Percentiles rank a stretch among this genome's conserved stretches.
Evolutionary conservation across 1,140 invertebrate genomes (phyloP).

Genomic region (Euwallacea fornicatus): DNA sequence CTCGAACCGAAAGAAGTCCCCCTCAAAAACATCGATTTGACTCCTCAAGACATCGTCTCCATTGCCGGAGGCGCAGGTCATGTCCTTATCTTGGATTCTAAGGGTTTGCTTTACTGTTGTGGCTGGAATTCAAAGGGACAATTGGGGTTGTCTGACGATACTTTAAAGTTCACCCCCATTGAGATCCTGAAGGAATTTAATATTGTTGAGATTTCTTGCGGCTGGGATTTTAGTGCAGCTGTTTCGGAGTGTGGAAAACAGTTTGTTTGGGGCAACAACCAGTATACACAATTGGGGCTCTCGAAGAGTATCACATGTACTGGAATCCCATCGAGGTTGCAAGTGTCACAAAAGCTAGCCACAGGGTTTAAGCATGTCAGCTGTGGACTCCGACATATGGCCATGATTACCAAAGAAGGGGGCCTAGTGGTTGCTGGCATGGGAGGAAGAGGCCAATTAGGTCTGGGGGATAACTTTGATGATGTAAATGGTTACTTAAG

Average conservation of each 20-base stretch:
- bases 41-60: conserved; percentile 57
- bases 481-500: conserved; percentile 55
- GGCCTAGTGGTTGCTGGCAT: conserved; percentile 64
- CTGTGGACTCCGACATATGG: conserved; percentile 70
- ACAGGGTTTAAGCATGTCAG: conserved; percentile 53
- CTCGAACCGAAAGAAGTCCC: conserved; percentile 60
- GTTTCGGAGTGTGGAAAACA: conserved; percentile 65
- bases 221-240: conserved; percentile 72
- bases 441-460: conserved; percentile 67
- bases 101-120: conserved; percentile 75
- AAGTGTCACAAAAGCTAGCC: conserved; percentile 51
- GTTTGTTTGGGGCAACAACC: conserved; percentile 77
- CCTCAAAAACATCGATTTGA: conserved; percentile 53
- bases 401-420: conserved; percentile 65
- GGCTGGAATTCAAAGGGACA: conserved; percentile 87
- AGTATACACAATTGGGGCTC: conserved; percentile 71
- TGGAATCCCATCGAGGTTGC: conserved; percentile 53
- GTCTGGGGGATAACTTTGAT: conserved; percentile 58
- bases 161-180: conserved; percentile 58
- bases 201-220: conserved; percentile 65
- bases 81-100: conserved; percentile 66
- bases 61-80: conserved; percentile 78
- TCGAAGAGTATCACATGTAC: conserved; percentile 57
- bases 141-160: conserved; percentile 63
- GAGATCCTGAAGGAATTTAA: conserved; percentile 59